Evolutionary conservation across 30 jellyfish, hydroid and myxozoan species (phyloP), one percentile per base, ranked within the genome.

Genomic region (Chrysaora quinquecirrha): DNA sequence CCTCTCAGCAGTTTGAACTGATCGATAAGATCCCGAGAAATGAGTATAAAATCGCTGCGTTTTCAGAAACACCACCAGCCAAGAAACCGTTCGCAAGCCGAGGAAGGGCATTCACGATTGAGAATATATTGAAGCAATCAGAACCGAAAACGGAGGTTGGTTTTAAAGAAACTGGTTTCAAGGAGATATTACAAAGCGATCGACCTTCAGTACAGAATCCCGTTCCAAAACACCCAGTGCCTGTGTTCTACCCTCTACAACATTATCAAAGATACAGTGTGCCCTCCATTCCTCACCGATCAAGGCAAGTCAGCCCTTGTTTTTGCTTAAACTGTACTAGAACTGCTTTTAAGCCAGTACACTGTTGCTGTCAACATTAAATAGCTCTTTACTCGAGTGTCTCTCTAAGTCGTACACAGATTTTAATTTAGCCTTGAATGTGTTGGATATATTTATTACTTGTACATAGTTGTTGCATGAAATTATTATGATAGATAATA

Each of bases 271-370:
- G 90, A 46, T 80, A 46, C 73, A 56, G 83, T 66, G 14, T 30
- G 12, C 84, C 84, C 19, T 80, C 90, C 9, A 38, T 72, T 35
- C 77, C 84, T 43, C 76, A 80, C 11, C 1, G 71, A 33, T 77
- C 75, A 0, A 28, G 90, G 47, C 83, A 68, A 18, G 43, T 66
- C 10, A 28, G 21, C n/a, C 84, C 43, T 3, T 80, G 90, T 34
- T 50, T 30, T 49, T 80, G 90, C 35, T 3, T 60, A 6, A 67
- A 49, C 9, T 80, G 90, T 77, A 34, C 90, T 0, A 47, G 90
- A 70, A 80, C 90, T 24, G 90, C 90, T 3, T 80, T 80, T 33
- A 66, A 72, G 34, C 90, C 90, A 18, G 76, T 80, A 70, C 83
- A 46, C 69, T 80, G 90, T 38, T 80, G 90, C 54, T 80, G 90